These are phyloP conservation scores for Echeneis naucrates DNA, from an alignment of 2,797 vertebrate genomes.

Conservation along the genomic window DNA sequence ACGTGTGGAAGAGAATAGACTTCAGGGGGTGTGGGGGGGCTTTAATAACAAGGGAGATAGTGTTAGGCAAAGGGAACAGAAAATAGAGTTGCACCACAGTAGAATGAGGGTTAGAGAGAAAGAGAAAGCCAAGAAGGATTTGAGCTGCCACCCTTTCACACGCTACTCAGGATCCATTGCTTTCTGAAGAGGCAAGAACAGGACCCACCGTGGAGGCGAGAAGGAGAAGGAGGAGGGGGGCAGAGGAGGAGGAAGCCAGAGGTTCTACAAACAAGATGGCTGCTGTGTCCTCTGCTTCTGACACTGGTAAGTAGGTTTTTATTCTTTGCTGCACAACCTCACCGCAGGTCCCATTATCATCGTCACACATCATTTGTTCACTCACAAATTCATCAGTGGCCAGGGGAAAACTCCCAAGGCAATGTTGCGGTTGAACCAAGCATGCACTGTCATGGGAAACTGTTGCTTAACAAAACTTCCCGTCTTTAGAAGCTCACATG, in stretches of 20 bases:
- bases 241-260: constrained; percentile 81
- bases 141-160: constrained; percentile 57
- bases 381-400: constrained; percentile 27
- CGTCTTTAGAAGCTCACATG: constrained; percentile 57
- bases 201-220: constrained; percentile 76
- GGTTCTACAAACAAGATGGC: constrained; percentile 87
- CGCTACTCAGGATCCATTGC: constrained; percentile 44
- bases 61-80: constrained; percentile 45
- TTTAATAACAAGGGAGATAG: neutral
- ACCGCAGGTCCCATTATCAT: neutral
- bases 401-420: neutral
- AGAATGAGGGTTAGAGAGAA: constrained; percentile 73
- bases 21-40: too few species aligned
- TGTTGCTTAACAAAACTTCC: constrained; percentile 68
- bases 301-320: constrained; percentile 78
- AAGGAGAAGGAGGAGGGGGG: constrained; percentile 78
- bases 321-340: constrained; percentile 46
- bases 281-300: constrained; percentile 83
- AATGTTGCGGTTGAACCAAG: constrained; percentile 4
- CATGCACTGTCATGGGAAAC: constrained; percentile 28
- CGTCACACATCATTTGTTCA: neutral
- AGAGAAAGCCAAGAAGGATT: constrained; percentile 65
- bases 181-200: constrained; percentile 68
- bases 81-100: constrained; percentile 66
- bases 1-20: constrained; percentile 54